A percentile compares a stretch with the other conserved stretches of the same genome.
Conservation (phyloP, 1,140 invertebrate species). For the Odontomachus brunneus region DNA sequence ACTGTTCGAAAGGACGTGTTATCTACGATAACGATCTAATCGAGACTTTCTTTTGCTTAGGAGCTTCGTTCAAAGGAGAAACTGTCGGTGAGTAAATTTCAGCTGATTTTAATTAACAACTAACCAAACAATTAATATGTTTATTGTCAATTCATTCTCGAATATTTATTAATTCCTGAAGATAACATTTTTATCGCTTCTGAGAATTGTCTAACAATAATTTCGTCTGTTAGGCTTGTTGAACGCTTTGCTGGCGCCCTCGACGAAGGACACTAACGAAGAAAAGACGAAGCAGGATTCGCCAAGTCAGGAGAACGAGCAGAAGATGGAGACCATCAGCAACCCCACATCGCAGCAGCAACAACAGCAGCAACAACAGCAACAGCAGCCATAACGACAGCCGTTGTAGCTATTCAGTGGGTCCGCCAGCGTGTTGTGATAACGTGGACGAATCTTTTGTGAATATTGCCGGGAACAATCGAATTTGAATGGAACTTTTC, state of each 20-base stretch:
- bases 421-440: background rate
- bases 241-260: conserved; percentile 42
- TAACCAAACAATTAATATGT: background rate
- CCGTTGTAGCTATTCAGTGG: background rate
- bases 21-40: background rate
- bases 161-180: too few species aligned
- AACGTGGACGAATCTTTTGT: background rate
- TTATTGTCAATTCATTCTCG: too few species aligned
- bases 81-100: conserved; percentile 70
- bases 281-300: conserved; percentile 50
- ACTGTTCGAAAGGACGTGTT: too few species aligned
- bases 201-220: background rate
- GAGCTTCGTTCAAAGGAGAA: conserved; percentile 66
- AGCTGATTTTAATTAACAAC: background rate
- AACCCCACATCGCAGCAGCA: conserved; percentile 49
- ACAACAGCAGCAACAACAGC: conserved; percentile 20
- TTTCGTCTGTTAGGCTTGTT: conserved; percentile 53
- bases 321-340: conserved; percentile 46
- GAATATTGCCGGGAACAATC: background rate
- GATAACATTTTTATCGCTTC: background rate
- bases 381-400: conserved; percentile 35
- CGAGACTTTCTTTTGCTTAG: conserved; percentile 42
- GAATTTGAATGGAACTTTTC: conserved; percentile 2
- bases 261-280: conserved; percentile 45
- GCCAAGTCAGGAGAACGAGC: conserved; percentile 12